A percentile compares a stretch with the other conserved stretches of the same genome.
Conservation (phyloP, 2,888 invertebrate genomes). For the Andrena marginata region DNA sequence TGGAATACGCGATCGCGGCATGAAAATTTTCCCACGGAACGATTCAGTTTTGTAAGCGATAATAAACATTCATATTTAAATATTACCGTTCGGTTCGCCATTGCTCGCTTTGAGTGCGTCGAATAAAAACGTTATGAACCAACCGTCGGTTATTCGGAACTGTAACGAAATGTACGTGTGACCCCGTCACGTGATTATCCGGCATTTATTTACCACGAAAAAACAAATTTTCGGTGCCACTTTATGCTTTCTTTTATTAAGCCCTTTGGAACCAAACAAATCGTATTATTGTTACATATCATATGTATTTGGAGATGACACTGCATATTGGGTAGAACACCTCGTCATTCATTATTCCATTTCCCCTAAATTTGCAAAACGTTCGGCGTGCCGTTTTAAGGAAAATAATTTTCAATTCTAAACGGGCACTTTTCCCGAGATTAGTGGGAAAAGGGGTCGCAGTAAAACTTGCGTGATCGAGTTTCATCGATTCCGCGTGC, state of each 20-base stretch:
- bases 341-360: background rate
- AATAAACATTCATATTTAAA: slow-evolving; percentile 49
- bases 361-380: too few relatives aligned
- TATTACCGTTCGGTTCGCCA: slow-evolving; percentile 13
- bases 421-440: slow-evolving; percentile 10
- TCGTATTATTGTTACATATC: background rate
- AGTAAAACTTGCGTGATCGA: slow-evolving; percentile 6
- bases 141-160: slow-evolving; percentile 23
- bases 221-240: slow-evolving; percentile 26
- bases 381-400: too few relatives aligned
- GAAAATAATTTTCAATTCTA: background rate
- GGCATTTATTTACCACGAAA: slow-evolving; percentile 31
- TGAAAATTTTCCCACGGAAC: slow-evolving; percentile 19
- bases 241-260: background rate
- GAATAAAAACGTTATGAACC: slow-evolving; percentile 37
- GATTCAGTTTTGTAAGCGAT: slow-evolving; percentile 19
- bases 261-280: background rate
- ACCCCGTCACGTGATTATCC: slow-evolving; percentile 15
- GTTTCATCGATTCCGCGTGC: slow-evolving; percentile 22
- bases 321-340: background rate
- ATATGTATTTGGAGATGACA: background rate
- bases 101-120: background rate
- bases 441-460: background rate
- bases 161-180: slow-evolving; percentile 42
- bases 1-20: slow-evolving; percentile 13